Base-by-base conservation (phyloP, 2,888 invertebrate genomes). In the Penaeus monodon region DNA sequence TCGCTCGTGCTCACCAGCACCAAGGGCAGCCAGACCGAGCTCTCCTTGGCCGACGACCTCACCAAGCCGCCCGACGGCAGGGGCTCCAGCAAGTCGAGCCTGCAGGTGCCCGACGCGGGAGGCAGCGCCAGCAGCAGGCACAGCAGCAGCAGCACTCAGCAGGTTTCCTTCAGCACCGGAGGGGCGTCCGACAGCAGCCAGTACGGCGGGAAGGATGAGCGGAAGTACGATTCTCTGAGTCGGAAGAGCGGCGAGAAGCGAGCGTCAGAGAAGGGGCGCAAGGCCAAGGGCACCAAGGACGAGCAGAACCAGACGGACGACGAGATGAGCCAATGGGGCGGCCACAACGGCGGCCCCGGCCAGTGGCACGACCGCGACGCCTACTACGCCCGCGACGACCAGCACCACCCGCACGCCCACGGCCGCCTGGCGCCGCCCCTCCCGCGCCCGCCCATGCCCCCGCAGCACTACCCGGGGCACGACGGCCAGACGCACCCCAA, bases 401-500 rank as follows among this genome's bases (percentile, higher is more conserved):
- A 81, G 12, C 66, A 70, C 44, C 33, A 27, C 57, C 27, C 77
- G 20, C 73, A 57, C 79, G 24, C 68, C 78, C 38, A 24, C 63
- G 64, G 64, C 79, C 68, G 63, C 85, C 65, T 63, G 57, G 79
- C 79, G n/a, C 79, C 79, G 49, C 79, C 85, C 64, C 73, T 85
- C 17, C 85, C 85, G 12, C 78, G 80, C 29, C 85, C 85, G 38
- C 85, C 85, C 73, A 64, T 85, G 27, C 85, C 85, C 64, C 85
- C 85, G 10, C 85, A 85, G 65, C 79, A 85, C 79, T 85, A 85
- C 74, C 85, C 85, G 44, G 85, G 80, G 27, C 84, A 84, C 44
- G 84, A 84, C 66, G 49, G 65, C n/a, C 66, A 77, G 57, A 29
- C 77, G 8, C 84, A 70, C 33, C n/a, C 77, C 8, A 49, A n/a